A percentile compares a stretch with the other conserved stretches of the same genome.
Conservation (phyloP, 2,888 invertebrate species). For the Abrostola triplasia region DNA sequence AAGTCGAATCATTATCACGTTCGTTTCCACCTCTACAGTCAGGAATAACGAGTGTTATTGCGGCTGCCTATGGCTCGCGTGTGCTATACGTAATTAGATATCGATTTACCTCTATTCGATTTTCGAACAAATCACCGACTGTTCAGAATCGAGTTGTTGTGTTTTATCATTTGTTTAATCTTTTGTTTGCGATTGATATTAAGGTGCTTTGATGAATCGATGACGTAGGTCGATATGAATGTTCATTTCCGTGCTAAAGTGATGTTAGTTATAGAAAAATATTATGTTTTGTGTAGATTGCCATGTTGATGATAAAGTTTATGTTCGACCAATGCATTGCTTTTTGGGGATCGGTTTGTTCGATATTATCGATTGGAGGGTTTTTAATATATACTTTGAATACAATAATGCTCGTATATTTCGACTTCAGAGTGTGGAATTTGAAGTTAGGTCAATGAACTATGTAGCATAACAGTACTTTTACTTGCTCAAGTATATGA, state of each 20-base stretch:
- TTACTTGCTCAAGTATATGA: no score
- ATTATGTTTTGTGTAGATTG: slow-evolving; percentile 9
- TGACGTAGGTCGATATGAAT: slow-evolving; percentile 13
- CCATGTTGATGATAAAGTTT: slow-evolving; percentile 11
- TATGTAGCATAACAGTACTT: no score
- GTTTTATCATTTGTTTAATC: slow-evolving; percentile 42
- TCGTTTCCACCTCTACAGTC: slow-evolving; percentile 63
- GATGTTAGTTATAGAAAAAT: slow-evolving; percentile 5
- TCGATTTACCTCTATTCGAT: slow-evolving; percentile 52
- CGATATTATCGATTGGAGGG: no score
- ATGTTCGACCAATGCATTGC: slow-evolving; percentile 1
- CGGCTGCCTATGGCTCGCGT: slow-evolving; percentile 38
- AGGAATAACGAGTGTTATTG: slow-evolving; percentile 68
- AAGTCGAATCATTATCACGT: slow-evolving; percentile 55
- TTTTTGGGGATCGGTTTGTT: no score
- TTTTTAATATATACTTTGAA: no score
- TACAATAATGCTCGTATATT: no score
- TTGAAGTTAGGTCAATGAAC: no score
- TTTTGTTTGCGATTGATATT: slow-evolving; percentile 21
- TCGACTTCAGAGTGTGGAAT: no score
- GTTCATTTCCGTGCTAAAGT: slow-evolving; percentile 10
- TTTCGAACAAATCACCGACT: slow-evolving; percentile 48
- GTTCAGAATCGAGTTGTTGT: slow-evolving; percentile 37
- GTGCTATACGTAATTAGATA: slow-evolving; percentile 54
- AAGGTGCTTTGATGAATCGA: slow-evolving; percentile 20